Percentiles rank a stretch among this genome's conserved stretches.
phyloP scores from a whole-genome alignment of 1,140 invertebrate genomes.

The Aplysia californica region DNA sequence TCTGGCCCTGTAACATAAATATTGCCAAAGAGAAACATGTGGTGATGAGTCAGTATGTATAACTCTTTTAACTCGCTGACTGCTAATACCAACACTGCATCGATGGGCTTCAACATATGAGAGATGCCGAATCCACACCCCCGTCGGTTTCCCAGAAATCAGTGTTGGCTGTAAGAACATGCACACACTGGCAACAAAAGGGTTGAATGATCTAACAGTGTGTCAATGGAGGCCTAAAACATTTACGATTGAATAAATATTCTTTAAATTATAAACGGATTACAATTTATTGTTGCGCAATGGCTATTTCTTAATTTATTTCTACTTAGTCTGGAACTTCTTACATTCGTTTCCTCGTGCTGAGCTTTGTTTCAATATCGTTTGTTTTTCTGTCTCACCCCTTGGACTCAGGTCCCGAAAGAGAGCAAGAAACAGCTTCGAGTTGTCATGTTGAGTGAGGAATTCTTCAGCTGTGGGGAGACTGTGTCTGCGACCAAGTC shows the following conservation, averaged over 20 bases:
- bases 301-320: background rate
- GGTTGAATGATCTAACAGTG: too few relatives aligned
- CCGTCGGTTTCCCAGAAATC: too few relatives aligned
- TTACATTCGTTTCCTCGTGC: background rate
- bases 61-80: too few relatives aligned
- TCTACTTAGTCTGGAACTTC: background rate
- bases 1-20: too few relatives aligned
- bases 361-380: background rate
- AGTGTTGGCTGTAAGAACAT: too few relatives aligned
- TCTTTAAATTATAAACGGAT: background rate
- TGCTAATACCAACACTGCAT: too few relatives aligned
- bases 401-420: slow-evolving; percentile 5
- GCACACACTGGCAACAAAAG: too few relatives aligned
- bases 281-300: background rate
- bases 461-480: background rate
- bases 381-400: background rate
- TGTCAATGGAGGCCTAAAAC: too few relatives aligned
- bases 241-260: background rate
- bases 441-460: slow-evolving; percentile 35
- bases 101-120: too few relatives aligned
- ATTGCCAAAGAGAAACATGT: too few relatives aligned
- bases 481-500: background rate
- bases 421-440: slow-evolving; percentile 36
- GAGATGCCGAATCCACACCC: too few relatives aligned
- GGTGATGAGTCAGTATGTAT: too few relatives aligned